Base-by-base conservation (phyloP, 2,888 invertebrate genomes). In the Phorcus lineatus region DNA sequence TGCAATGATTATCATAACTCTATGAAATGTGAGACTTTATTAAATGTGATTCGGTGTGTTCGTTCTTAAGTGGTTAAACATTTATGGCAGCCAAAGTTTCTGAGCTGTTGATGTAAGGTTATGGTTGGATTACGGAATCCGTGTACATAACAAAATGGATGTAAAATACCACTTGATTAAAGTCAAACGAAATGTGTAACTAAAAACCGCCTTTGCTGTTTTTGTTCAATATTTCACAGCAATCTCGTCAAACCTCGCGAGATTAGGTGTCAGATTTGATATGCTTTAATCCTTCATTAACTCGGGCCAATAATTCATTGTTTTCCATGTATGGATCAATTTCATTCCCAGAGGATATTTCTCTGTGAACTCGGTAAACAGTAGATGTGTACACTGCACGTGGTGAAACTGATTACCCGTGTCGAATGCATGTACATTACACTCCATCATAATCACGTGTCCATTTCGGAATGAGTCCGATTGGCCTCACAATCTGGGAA, bases 81-180 rank as follows among this genome's bases (percentile, higher is more conserved):
- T 47, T 9, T 47, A 47, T 13, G 13, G 47, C 47, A 9, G 13
- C 47, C 47, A 47, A 13, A 47, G 47, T 13, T 47, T 6, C 1
- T n/a, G 47, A 4, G 11, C 47, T 47, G 47, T 47, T 47, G 47
- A 11, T 11, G 47, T 13, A 11, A 47, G 47, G 47, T 6, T 47
- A 13, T 47, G 1, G 22, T 40, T 36, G 9, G 70, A 70, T 24
- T n/a, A 36, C 70, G 19, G 70, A 40, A 19, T 40, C 19, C 24
- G 70, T 70, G 70, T 70, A 70, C 28, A 70, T 70, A 70, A 17
- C 70, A n/a, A 36, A 70, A 76, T 76, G 17, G 55, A 76, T 76
- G 76, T 76, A 76, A 76, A 76, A 36, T 76, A 76, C 76, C n/a
- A 24, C 36, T 11, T 76, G 76, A 76, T 76, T 76, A 76, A 76